A percentile compares a stretch with the other conserved stretches of the same genome.
phyloP scores from a whole-genome alignment of 1,140 invertebrate genomes.

The Drosophila pandora region DNA sequence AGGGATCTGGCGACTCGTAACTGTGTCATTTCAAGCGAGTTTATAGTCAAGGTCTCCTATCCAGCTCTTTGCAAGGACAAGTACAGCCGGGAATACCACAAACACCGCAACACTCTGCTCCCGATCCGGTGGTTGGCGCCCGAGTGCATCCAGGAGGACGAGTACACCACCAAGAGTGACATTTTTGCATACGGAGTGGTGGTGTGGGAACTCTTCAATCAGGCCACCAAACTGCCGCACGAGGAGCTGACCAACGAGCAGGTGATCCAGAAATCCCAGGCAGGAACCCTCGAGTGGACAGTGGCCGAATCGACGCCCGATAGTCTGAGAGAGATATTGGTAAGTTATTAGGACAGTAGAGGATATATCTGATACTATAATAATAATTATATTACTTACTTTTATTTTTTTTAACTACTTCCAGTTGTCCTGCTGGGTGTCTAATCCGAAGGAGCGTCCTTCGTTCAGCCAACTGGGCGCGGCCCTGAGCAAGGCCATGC shows the following conservation, averaged over 20 bases:
- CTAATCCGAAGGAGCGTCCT: slow-evolving; percentile 87
- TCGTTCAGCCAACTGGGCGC: slow-evolving; percentile 84
- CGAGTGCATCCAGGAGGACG: slow-evolving; percentile 95
- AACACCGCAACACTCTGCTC: slow-evolving; percentile 90
- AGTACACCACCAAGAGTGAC: slow-evolving; percentile 97
- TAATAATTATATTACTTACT: too few species aligned
- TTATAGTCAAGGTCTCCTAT: slow-evolving; percentile 93
- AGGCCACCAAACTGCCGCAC: slow-evolving; percentile 94
- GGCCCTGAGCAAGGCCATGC: slow-evolving; percentile 80
- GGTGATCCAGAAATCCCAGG: slow-evolving; percentile 89
- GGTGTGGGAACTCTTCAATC: slow-evolving; percentile 91
- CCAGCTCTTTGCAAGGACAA: slow-evolving; percentile 92
- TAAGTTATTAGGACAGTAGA: slow-evolving; percentile 71
- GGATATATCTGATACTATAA: neutral
- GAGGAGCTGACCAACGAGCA: slow-evolving; percentile 91
- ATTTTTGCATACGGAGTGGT: slow-evolving; percentile 96
- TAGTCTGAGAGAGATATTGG: slow-evolving; percentile 86
- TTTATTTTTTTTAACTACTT: neutral
- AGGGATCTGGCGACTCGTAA: slow-evolving; percentile 96
- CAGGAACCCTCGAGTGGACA: slow-evolving; percentile 87
- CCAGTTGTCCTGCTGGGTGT: slow-evolving; percentile 85
- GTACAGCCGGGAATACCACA: slow-evolving; percentile 93
- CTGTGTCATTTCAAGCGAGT: slow-evolving; percentile 92
- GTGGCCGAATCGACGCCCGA: slow-evolving; percentile 87
- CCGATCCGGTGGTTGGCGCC: slow-evolving; percentile 94